Percentiles rank a stretch among this genome's conserved stretches.
Evolutionary conservation across 1,140 invertebrate species (phyloP).

Genomic region (Anagrus nilaparvatae): DNA sequence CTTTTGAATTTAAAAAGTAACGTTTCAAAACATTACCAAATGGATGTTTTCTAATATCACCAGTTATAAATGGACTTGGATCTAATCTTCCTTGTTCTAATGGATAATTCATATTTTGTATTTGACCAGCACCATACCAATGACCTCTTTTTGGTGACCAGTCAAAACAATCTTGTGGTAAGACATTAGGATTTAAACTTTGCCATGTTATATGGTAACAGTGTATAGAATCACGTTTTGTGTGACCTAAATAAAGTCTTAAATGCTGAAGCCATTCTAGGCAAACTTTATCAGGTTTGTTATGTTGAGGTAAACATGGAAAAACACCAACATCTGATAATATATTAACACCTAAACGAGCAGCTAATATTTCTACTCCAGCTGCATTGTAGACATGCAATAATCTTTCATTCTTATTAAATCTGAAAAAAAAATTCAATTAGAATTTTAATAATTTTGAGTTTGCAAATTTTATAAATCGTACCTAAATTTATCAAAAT

Average conservation of each 20-base stretch:
- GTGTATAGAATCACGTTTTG: constrained; percentile 44
- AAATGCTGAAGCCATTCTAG: constrained; percentile 71
- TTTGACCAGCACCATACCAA: constrained; percentile 77
- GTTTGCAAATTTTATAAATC: neutral
- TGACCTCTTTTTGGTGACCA: constrained; percentile 53
- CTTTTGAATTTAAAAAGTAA: constrained; percentile 77
- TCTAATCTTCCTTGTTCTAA: constrained; percentile 61
- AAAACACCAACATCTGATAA: constrained; percentile 46
- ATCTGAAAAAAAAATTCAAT: constrained; percentile 38
- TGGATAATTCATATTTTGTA: constrained; percentile 66
- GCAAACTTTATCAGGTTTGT: constrained; percentile 50
- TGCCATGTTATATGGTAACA: constrained; percentile 81
- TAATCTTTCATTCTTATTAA: constrained; percentile 67
- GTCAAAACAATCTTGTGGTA: constrained; percentile 75
- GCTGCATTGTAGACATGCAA: constrained; percentile 61
- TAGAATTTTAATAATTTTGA: no score
- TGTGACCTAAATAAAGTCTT: constrained; percentile 58
- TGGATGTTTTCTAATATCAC: constrained; percentile 61
- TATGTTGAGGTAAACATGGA: constrained; percentile 56
- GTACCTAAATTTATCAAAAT: constrained; percentile 65
- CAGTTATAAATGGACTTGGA: constrained; percentile 71
- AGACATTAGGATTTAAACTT: constrained; percentile 49
- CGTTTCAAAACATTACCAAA: constrained; percentile 73
- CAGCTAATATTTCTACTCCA: constrained; percentile 60
- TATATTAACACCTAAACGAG: constrained; percentile 53